Conservation (phyloP, 2,113 vertebrate genomes). For the Coracopsis vasa region DNA sequence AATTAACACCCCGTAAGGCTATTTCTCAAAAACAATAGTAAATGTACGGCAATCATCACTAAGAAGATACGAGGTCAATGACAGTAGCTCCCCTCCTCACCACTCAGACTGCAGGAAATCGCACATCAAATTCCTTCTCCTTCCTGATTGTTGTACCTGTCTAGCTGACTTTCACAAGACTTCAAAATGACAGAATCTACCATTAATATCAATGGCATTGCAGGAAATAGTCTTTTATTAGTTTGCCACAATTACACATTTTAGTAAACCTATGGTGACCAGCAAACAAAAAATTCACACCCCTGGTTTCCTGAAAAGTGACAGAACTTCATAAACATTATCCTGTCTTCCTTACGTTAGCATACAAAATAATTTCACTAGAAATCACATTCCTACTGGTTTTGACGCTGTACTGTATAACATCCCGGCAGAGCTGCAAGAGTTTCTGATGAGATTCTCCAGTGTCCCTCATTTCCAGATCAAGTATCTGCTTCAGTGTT, state of each 20-base stretch:
- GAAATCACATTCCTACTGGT: slow-evolving; percentile 72
- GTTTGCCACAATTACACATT: background rate
- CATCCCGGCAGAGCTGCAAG: slow-evolving; percentile 80
- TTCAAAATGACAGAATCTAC: background rate
- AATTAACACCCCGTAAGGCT: background rate
- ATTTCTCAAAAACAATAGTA: background rate
- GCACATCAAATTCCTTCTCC: background rate
- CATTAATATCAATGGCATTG: background rate
- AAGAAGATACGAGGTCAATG: background rate
- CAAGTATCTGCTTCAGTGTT: slow-evolving; percentile 78
- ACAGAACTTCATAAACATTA: background rate
- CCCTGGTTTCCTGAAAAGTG: background rate
- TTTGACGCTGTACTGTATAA: slow-evolving; percentile 87
- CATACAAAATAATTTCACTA: background rate
- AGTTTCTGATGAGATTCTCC: slow-evolving; percentile 79
- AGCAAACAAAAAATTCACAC: background rate
- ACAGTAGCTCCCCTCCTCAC: background rate
- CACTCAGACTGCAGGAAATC: background rate
- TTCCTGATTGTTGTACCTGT: background rate
- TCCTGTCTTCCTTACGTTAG: background rate
- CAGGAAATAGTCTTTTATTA: background rate
- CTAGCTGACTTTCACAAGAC: background rate
- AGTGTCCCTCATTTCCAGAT: slow-evolving; percentile 79
- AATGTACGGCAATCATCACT: background rate
- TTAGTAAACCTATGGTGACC: background rate